phyloP scores from a whole-genome alignment of 30 jellyfish, hydroid and myxozoan species.

The Aurelia aurita region DNA sequence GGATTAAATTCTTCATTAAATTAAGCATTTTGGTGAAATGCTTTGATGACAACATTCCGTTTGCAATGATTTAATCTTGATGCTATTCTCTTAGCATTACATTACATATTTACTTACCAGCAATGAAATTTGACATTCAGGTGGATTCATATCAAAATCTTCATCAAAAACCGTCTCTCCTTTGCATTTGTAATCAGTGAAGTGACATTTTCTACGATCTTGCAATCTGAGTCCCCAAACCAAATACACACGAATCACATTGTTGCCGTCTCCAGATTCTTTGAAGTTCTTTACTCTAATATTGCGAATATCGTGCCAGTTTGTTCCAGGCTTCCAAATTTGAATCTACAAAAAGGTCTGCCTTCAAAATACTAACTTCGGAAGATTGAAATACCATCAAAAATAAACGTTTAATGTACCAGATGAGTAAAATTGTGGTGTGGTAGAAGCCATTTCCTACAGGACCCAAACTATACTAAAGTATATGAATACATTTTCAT shows the following conservation, averaged over 20 bases:
- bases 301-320: constrained; percentile 93
- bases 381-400: no score
- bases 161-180: constrained; percentile 92
- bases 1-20: no score
- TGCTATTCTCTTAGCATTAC: no score
- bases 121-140: constrained; percentile 79
- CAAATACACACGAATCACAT: constrained; percentile 86
- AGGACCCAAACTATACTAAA: no score
- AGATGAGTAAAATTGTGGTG: no score
- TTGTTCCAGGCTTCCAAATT: constrained; percentile 96
- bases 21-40: no score
- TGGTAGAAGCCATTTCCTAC: no score
- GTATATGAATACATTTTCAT: no score
- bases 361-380: no score
- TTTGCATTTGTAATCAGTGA: constrained; percentile 95
- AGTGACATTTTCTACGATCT: constrained; percentile 89
- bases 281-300: constrained; percentile 69
- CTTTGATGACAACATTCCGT: no score
- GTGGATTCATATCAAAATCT: constrained; percentile 79
- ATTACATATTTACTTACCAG: constrained; percentile 57
- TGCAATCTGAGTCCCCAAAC: constrained; percentile 91
- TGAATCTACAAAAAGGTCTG: constrained; percentile 62
- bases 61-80: no score
- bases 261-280: constrained; percentile 94
- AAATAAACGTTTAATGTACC: no score